A percentile compares a stretch with the other conserved stretches of the same genome.
These are phyloP conservation scores for Agrotis segetum DNA, from an alignment of 2,888 invertebrate genomes.

Conservation along the genomic window DNA sequence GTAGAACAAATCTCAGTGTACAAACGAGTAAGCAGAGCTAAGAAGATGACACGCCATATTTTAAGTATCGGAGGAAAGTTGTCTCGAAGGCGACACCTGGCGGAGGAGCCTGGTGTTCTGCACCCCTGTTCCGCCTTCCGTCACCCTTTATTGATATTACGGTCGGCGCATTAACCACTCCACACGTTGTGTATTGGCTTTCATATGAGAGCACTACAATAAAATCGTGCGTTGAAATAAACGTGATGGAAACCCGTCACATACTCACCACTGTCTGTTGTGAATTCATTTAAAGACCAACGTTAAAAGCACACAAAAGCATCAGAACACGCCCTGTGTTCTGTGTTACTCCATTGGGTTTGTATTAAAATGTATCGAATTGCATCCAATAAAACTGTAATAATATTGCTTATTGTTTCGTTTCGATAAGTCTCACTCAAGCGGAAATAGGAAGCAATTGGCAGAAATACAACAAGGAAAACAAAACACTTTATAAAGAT, in stretches of 20 bases:
- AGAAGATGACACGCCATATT: constrained; percentile 86
- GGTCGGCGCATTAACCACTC: constrained; percentile 85
- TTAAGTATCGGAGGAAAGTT: constrained; percentile 85
- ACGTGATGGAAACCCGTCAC: constrained; percentile 40
- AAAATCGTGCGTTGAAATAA: constrained; percentile 74
- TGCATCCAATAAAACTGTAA: constrained; percentile 61
- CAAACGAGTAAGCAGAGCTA: constrained; percentile 84
- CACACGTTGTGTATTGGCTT: constrained; percentile 82
- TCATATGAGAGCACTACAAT: constrained; percentile 78
- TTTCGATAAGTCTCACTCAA: constrained; percentile 53
- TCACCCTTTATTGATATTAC: constrained; percentile 85
- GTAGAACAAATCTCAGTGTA: constrained; percentile 78
- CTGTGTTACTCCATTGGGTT: constrained; percentile 30
- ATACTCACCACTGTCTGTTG: constrained; percentile 36
- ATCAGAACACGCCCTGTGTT: constrained; percentile 9
- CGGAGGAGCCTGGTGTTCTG: constrained; percentile 74
- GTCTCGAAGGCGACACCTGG: constrained; percentile 79
- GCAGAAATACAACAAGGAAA: constrained; percentile 47
- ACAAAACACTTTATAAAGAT: constrained; percentile 30
- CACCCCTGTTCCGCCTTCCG: constrained; percentile 67
- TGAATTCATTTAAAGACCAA: constrained; percentile 57
- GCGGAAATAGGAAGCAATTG: constrained; percentile 56
- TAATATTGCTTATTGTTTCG: constrained; percentile 62
- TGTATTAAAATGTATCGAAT: constrained; percentile 56
- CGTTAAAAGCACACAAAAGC: constrained; percentile 40